Percentiles rank a stretch among this genome's conserved stretches.
These are phyloP conservation scores for Lycaena phlaeas DNA, from an alignment of 2,888 invertebrate genomes.

Conservation along the genomic window DNA sequence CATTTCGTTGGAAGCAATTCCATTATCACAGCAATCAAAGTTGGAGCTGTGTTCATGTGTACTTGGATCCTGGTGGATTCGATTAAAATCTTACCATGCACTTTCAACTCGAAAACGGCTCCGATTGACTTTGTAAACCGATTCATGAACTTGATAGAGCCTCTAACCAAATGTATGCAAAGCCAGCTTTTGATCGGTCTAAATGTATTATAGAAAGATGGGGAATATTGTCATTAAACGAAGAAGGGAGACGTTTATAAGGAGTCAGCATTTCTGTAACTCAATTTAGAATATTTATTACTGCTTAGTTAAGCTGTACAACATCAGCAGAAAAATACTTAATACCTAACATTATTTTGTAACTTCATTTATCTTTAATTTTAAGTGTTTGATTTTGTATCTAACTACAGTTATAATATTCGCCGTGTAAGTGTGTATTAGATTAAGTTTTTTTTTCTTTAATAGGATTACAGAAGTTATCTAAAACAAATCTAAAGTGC, in stretches of 20 bases:
- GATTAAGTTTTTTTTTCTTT: not conserved
- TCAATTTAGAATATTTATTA: no score
- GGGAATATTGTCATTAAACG: no score
- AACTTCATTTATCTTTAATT: no score
- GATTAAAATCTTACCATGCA: slow-evolving; percentile 27
- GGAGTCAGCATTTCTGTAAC: no score
- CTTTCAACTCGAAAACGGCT: slow-evolving; percentile 18
- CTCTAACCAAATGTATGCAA: slow-evolving; percentile 1
- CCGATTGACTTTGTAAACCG: slow-evolving; percentile 5
- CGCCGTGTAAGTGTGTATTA: no score
- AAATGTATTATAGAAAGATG: no score
- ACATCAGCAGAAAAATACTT: no score
- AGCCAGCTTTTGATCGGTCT: slow-evolving; percentile 1
- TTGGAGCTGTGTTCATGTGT: slow-evolving; percentile 20
- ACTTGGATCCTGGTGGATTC: slow-evolving; percentile 22
- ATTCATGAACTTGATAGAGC: not conserved
- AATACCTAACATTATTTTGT: no score
- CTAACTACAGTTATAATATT: no score
- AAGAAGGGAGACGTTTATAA: no score
- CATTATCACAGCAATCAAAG: slow-evolving; percentile 29
- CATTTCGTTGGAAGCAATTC: slow-evolving; percentile 21
- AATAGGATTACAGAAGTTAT: slow-evolving; percentile 3
- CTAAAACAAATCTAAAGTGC: not conserved
- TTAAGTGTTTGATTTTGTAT: no score
- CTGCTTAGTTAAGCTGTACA: no score